Conservation (phyloP, 2,888 invertebrate species). For the Microchrysa polita region DNA sequence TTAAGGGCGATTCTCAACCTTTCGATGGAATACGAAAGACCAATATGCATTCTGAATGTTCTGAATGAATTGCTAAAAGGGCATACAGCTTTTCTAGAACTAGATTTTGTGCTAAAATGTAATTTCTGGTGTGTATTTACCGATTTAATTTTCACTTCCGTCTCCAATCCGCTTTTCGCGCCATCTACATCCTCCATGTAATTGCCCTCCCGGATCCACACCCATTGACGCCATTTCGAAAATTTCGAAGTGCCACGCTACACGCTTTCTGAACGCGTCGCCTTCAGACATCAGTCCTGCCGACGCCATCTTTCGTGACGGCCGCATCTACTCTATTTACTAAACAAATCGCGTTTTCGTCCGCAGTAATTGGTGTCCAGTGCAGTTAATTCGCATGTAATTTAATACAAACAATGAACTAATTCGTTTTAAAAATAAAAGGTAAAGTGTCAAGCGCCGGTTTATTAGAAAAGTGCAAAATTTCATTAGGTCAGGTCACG, state of each 20-base stretch:
- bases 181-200: slow-evolving; percentile 17
- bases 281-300: background rate
- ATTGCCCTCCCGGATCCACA: slow-evolving; percentile 10
- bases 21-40: too few relatives aligned
- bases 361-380: slow-evolving; percentile 1
- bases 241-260: slow-evolving; percentile 36
- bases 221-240: slow-evolving; percentile 10
- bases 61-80: too few relatives aligned
- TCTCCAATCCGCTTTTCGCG: background rate
- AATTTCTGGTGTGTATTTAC: too few relatives aligned
- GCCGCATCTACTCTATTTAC: slow-evolving; percentile 23
- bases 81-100: too few relatives aligned
- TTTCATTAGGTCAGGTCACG: slow-evolving; percentile 25
- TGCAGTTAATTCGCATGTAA: background rate
- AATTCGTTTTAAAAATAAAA: too few relatives aligned
- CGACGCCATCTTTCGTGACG: slow-evolving; percentile 31
- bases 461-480: background rate
- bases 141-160: too few relatives aligned
- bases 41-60: too few relatives aligned
- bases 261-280: slow-evolving; percentile 18
- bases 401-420: background rate
- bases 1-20: background rate
- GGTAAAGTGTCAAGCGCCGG: background rate
- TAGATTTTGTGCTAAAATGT: too few relatives aligned
- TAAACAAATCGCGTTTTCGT: slow-evolving; percentile 22